Percentiles rank a stretch among this genome's conserved stretches.
phyloP scores from a whole-genome alignment of 2,113 vertebrate species.

The Odobenus rosmarus region DNA sequence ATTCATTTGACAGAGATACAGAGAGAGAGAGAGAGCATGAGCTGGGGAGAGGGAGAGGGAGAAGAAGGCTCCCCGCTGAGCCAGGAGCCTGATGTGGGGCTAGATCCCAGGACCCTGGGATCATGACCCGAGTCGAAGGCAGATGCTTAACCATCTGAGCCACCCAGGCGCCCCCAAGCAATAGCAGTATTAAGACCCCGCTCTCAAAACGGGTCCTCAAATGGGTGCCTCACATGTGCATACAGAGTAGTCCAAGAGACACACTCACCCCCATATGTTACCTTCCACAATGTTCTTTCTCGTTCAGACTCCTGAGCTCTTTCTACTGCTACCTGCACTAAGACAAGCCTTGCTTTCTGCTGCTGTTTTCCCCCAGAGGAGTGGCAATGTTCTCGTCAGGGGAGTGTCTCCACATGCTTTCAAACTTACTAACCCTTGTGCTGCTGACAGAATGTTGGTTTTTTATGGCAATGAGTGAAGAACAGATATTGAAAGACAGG shows the following conservation, averaged over 20 bases:
- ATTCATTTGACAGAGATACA: no score
- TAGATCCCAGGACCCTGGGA: no score
- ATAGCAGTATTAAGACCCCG: background rate
- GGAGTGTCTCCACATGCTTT: background rate
- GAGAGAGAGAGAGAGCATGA: no score
- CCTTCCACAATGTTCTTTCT: background rate
- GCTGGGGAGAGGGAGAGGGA: no score
- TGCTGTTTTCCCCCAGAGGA: background rate
- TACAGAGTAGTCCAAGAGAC: background rate
- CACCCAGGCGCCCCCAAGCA: background rate
- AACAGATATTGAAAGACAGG: background rate
- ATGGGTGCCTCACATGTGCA: background rate
- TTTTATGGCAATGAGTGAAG: background rate
- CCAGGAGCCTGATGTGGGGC: no score
- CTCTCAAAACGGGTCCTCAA: background rate
- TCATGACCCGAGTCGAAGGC: no score
- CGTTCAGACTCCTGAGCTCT: background rate
- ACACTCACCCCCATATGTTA: rapidly evolving
- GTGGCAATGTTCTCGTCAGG: background rate
- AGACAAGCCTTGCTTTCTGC: background rate
- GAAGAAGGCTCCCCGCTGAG: no score
- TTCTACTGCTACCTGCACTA: background rate
- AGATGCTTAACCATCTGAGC: no score
- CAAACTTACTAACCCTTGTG: background rate
- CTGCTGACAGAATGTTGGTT: background rate